Evolutionary conservation across 53 echinoderm and acorn worm species (phyloP), one percentile per base, ranked within the genome.

Genomic region (Zoroaster sp.): DNA sequence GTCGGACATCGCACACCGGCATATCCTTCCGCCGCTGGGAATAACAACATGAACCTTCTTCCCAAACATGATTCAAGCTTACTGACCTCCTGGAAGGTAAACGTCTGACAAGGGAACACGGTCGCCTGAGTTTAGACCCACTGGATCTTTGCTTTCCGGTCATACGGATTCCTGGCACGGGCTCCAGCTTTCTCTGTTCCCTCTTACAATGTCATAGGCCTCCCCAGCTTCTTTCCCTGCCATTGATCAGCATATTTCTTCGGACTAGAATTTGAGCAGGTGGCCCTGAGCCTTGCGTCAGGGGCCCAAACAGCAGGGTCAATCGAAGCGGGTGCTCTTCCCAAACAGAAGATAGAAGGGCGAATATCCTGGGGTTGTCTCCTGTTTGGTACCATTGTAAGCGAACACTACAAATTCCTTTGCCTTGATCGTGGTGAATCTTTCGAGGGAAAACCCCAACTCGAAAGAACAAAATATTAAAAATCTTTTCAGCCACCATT

Each of bases 361-460:
- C 25, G 75, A 75, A 2, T 46, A 75, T 30, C 30, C 46, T 3
- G 75, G n/a, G n/a, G n/a, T 75, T 28, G 75, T 75, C 15, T 75
- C 75, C 4, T 75, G 75, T 46, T 75, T 45, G 6, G 75, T 43
- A 30, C 75, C 30, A 8, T 75, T 75, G 49, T 75, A 75, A n/a
- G 74, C 74, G 25, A 37, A 18, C 25, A 73, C 41, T 46, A 75
- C 47, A 92, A 89, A 92, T 49, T 92, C 81, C 30, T 88, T 74
- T 31, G 28, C 88, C 92, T 42, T 92, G 92, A 65, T 92, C 92
- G 43, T 92, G 92, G 46, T 89, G 83, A 21, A 92, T 51, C 42
- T 59, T 28, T 4, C 66, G 74, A 17, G 79, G 93, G 45, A 89
- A 86, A n/a, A n/a, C n/a, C 0, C 89, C 69, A 47, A 77, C 66